Evolutionary conservation across 64 coral and sea anemone genomes (phyloP).

Genomic region (Montipora capricornis): DNA sequence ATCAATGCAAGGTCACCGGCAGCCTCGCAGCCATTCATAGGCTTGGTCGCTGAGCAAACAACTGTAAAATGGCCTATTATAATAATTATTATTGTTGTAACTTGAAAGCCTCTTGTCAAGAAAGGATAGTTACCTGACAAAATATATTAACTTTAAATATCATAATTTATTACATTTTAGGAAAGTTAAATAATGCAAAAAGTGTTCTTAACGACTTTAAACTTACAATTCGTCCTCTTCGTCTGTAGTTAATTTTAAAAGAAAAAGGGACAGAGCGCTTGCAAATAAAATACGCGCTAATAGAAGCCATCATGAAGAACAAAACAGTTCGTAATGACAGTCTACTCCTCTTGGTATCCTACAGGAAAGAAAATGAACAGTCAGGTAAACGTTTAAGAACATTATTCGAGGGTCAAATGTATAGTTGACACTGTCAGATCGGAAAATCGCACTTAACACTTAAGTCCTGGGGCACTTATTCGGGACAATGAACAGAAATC

Average conservation of each 20-base stretch:
- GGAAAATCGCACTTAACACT: too few species aligned
- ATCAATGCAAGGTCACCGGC: too few species aligned
- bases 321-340: neutral
- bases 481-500: too few species aligned
- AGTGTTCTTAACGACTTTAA: constrained; percentile 55
- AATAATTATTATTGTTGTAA: too few species aligned
- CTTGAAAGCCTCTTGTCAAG: neutral
- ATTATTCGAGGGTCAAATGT: too few species aligned
- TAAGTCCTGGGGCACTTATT: too few species aligned
- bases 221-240: constrained; percentile 55
- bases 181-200: constrained; percentile 19
- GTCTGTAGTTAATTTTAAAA: constrained; percentile 60
- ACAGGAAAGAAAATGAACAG: neutral
- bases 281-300: neutral
- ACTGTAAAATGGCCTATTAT: too few species aligned
- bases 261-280: constrained; percentile 12
- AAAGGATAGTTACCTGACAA: neutral
- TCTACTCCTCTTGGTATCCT: neutral
- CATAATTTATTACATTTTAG: neutral
- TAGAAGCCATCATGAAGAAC: neutral
- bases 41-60: too few species aligned
- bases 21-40: too few species aligned
- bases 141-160: neutral
- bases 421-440: too few species aligned
- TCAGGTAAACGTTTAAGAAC: neutral